phyloP scores from a whole-genome alignment of 2,888 invertebrate species.

The Carcina quercana region DNA sequence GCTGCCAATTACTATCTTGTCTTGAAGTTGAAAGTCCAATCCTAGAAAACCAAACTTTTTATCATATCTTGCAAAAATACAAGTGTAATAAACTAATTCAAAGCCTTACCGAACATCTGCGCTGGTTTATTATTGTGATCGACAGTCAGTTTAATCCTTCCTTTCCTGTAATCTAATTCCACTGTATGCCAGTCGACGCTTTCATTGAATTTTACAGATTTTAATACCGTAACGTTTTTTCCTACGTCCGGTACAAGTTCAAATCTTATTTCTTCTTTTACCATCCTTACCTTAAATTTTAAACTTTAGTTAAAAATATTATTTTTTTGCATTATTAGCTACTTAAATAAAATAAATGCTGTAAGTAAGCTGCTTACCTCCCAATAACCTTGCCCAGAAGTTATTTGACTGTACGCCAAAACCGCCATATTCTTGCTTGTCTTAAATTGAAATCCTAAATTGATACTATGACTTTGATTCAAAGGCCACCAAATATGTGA shows the following conservation, averaged over 20 bases:
- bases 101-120: slow-evolving; percentile 76
- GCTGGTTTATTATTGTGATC: slow-evolving; percentile 84
- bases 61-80: not conserved
- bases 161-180: slow-evolving; percentile 83
- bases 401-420: slow-evolving; percentile 88
- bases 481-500: slow-evolving; percentile 94
- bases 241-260: slow-evolving; percentile 83
- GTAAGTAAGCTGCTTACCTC: slow-evolving; percentile 78
- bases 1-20: slow-evolving; percentile 85
- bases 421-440: slow-evolving; percentile 88
- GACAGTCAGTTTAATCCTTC: slow-evolving; percentile 82
- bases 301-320: not conserved
- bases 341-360: not conserved
- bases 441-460: slow-evolving; percentile 90
- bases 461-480: slow-evolving; percentile 81
- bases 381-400: slow-evolving; percentile 87
- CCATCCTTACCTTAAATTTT: slow-evolving; percentile 78
- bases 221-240: slow-evolving; percentile 84
- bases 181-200: slow-evolving; percentile 89
- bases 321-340: not conserved
- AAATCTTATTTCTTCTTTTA: slow-evolving; percentile 90
- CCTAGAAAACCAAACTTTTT: slow-evolving; percentile 29
- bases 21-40: slow-evolving; percentile 79
- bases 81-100: too few species aligned
- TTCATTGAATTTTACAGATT: slow-evolving; percentile 87